Evolutionary conservation across 2,797 vertebrate genomes (phyloP).

Genomic region (Margarornis squamiger): DNA sequence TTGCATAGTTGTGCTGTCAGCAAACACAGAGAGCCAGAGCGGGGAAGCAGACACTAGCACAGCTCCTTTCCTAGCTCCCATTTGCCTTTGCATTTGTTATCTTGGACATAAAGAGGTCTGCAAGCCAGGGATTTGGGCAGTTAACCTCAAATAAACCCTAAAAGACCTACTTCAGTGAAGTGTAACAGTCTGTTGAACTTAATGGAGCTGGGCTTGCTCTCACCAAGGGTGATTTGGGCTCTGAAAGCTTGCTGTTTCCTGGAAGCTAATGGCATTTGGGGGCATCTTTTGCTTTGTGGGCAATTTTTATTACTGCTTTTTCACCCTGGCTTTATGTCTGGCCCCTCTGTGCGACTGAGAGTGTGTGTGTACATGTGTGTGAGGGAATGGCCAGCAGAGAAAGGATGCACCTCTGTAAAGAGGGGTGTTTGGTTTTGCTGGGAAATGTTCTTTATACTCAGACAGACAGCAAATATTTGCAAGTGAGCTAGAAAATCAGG

Average conservation of each 20-base stretch:
- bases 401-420: not conserved
- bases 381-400: not conserved
- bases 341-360: not conserved
- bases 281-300: not conserved
- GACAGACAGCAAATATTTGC: slow-evolving; percentile 79
- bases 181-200: slow-evolving; percentile 7
- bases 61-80: not conserved
- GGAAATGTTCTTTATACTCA: slow-evolving; percentile 43
- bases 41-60: not conserved
- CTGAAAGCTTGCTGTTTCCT: not conserved
- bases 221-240: not conserved
- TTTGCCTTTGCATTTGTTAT: slow-evolving; percentile 52
- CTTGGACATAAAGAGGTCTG: slow-evolving; percentile 35
- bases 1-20: slow-evolving; percentile 37
- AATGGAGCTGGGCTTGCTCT: slow-evolving; percentile 4
- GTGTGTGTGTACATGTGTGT: not conserved
- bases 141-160: slow-evolving; percentile 62
- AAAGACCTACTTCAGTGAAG: not conserved
- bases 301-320: not conserved
- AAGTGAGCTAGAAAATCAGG: slow-evolving; percentile 31
- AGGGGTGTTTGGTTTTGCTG: not conserved
- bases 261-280: not conserved
- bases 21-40: slow-evolving; percentile 16
- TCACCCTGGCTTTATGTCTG: not conserved
- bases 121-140: slow-evolving; percentile 41